phyloP scores from a whole-genome alignment of 2,797 vertebrate species.

The Chelmon rostratus region DNA sequence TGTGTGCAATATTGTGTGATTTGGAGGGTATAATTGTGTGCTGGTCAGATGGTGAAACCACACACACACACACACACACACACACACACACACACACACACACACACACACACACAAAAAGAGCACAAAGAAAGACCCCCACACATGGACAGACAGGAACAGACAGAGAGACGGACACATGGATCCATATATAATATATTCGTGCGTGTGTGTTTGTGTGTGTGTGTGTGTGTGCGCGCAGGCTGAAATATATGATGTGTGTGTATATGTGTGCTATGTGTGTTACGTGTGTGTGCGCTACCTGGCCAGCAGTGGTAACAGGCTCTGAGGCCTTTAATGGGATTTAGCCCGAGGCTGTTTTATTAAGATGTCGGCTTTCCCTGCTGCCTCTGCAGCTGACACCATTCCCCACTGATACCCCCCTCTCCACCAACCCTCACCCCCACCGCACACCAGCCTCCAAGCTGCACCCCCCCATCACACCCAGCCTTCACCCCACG shows the following conservation, averaged over 20 bases:
- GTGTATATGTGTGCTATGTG: constrained; percentile 71
- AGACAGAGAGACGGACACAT: constrained; percentile 83
- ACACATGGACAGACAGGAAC: constrained; percentile 84
- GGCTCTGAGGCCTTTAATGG: constrained; percentile 99
- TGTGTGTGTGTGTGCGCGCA: constrained; percentile 42
- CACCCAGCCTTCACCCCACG: constrained; percentile 71
- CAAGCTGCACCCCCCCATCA: constrained; percentile 52
- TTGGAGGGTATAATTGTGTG: constrained; percentile 75
- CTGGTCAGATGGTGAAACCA: constrained; percentile 90
- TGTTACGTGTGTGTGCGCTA: constrained; percentile 87
- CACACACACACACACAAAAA: constrained; percentile 35
- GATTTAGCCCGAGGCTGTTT: constrained; percentile 99
- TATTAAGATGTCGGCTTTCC: constrained; percentile 99
- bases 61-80: constrained; percentile 34
- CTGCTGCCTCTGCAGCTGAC: constrained; percentile 99
- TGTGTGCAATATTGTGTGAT: constrained; percentile 52
- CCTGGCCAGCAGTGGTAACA: constrained; percentile 99
- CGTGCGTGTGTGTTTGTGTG: constrained; percentile 54
- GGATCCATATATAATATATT: constrained; percentile 86
- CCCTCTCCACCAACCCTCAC: constrained; percentile 38
- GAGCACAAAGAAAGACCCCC: constrained; percentile 74
- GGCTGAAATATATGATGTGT: constrained; percentile 63
- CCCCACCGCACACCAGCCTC: constrained; percentile 69
- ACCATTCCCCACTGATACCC: constrained; percentile 94
- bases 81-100: constrained; percentile 33